A percentile compares a stretch with the other conserved stretches of the same genome.
Evolutionary conservation across 37 sponge, comb jelly and placozoan species (phyloP).

Genomic region (Aplysina aerophoba): DNA sequence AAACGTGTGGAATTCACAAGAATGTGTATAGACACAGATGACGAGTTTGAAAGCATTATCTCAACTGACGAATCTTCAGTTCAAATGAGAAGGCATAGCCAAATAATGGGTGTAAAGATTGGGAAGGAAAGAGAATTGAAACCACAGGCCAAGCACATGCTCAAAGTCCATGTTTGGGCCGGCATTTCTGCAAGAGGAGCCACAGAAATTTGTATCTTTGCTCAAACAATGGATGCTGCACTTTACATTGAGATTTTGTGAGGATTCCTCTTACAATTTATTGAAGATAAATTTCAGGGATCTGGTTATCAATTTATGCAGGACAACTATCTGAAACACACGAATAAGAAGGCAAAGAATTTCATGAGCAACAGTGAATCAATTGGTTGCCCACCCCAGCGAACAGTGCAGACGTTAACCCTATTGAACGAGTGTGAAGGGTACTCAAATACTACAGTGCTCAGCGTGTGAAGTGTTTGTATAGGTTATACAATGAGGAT

Average conservation of each 20-base stretch:
- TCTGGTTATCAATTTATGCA: too few relatives aligned
- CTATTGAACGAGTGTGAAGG: not conserved
- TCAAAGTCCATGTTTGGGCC: too few relatives aligned
- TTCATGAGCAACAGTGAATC: too few relatives aligned
- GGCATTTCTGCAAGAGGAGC: too few relatives aligned
- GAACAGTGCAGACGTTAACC: not conserved
- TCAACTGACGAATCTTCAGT: not conserved
- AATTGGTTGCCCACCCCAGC: too few relatives aligned
- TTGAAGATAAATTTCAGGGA: not conserved
- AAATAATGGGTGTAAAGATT: not conserved
- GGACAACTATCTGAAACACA: too few relatives aligned
- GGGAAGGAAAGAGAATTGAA: conserved; percentile 6
- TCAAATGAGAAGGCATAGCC: conserved; percentile 4
- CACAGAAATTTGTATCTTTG: too few relatives aligned
- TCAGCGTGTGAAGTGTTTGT: too few relatives aligned
- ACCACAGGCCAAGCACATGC: conserved; percentile 17
- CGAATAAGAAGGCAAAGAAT: too few relatives aligned
- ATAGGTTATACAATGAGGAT: too few relatives aligned
- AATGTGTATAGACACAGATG: not conserved
- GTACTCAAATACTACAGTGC: too few relatives aligned
- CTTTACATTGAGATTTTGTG: not conserved
- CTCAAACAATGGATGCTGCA: not conserved
- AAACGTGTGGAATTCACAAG: not conserved
- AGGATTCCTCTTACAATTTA: not conserved
- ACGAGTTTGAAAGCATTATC: not conserved